Percentiles rank a stretch among this genome's conserved stretches.
These are phyloP conservation scores for Nomada fucata DNA, from an alignment of 2,888 invertebrate genomes.

Conservation along the genomic window DNA sequence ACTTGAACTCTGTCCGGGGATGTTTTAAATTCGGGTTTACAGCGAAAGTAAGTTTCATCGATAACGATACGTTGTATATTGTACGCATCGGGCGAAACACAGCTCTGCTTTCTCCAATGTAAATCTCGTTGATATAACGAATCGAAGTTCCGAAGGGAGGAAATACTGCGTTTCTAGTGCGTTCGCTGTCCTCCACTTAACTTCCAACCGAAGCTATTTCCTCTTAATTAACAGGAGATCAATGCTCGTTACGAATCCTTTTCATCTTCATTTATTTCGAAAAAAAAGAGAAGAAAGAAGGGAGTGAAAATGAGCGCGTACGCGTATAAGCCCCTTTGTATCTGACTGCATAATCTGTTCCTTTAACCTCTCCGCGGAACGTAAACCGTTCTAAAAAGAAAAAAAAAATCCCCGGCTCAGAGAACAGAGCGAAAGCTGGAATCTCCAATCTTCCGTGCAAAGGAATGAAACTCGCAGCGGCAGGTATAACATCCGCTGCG, in stretches of 20 bases:
- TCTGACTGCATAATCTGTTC: neutral
- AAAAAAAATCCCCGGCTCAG: neutral
- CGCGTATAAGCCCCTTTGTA: constrained; percentile 6
- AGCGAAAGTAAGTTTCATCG: neutral
- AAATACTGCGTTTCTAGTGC: neutral
- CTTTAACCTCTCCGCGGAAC: constrained; percentile 9
- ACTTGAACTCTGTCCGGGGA: no score
- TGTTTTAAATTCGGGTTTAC: no score
- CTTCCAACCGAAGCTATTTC: neutral
- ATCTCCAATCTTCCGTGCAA: constrained; percentile 27
- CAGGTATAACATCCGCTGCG: neutral
- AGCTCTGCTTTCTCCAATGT: neutral
- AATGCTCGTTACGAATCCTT: constrained; percentile 10
- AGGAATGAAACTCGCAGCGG: constrained; percentile 28
- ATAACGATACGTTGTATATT: neutral
- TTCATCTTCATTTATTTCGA: constrained; percentile 8
- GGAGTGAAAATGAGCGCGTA: neutral
- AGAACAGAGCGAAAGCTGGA: constrained; percentile 16
- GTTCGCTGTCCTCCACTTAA: neutral
- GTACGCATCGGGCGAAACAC: neutral
- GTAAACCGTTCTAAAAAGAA: neutral
- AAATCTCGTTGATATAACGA: constrained; percentile 21
- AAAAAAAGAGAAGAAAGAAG: neutral
- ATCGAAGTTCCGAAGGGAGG: neutral
- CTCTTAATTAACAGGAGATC: constrained; percentile 11